These are phyloP conservation scores for Dufourea novaeangliae DNA, from an alignment of 1,140 invertebrate genomes.

Conservation along the genomic window DNA sequence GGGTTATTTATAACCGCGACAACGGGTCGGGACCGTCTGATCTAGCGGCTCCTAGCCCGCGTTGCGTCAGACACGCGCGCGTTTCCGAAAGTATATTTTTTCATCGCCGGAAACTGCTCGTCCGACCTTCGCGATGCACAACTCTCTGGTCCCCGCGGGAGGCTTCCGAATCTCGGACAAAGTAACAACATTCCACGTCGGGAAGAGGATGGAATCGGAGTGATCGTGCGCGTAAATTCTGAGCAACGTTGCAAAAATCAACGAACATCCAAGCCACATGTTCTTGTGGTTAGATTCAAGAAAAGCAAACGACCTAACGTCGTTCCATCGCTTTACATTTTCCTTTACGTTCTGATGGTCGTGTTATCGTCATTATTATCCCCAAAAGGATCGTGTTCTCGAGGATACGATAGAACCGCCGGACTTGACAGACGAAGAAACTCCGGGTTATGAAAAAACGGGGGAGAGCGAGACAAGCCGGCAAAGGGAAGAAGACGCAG, in stretches of 20 bases:
- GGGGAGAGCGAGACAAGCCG: neutral
- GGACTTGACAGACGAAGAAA: neutral
- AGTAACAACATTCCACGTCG: neutral
- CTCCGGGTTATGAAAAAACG: neutral
- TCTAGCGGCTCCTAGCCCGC: slow-evolving; percentile 56
- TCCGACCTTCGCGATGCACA: slow-evolving; percentile 18
- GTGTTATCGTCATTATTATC: too few species aligned
- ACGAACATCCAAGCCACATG: too few species aligned
- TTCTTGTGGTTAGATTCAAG: too few species aligned
- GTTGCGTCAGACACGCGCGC: slow-evolving; percentile 49
- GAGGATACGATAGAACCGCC: too few species aligned
- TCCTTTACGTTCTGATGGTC: too few species aligned
- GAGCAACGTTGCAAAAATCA: too few species aligned
- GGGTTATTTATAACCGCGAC: slow-evolving; percentile 67
- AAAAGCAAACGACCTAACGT: too few species aligned
- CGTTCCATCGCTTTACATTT: too few species aligned
- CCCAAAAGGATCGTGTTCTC: too few species aligned
- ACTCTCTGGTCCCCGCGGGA: neutral
- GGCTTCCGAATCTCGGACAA: neutral
- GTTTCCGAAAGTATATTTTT: slow-evolving; percentile 56
- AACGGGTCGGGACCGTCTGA: slow-evolving; percentile 58
- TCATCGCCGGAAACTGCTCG: slow-evolving; percentile 26
- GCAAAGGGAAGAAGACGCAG: neutral
- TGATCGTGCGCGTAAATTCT: too few species aligned
- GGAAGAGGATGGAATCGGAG: neutral